Evolutionary conservation across 2,888 invertebrate species (phyloP).

Genomic region (Mantis religiosa): DNA sequence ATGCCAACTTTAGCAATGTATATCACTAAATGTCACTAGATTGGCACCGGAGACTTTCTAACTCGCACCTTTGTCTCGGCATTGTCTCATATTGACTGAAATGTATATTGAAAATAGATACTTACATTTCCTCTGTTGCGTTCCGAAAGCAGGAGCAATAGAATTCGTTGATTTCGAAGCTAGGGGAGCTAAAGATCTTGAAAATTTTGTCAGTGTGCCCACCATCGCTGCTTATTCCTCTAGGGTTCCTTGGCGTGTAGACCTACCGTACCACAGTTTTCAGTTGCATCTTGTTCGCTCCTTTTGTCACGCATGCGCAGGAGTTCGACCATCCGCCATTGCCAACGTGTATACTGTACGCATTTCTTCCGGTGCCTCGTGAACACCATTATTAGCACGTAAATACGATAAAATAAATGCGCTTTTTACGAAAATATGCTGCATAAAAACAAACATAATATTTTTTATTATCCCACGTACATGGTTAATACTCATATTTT

Average conservation of each 20-base stretch:
- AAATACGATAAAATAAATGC: background rate
- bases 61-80: background rate
- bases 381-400: background rate
- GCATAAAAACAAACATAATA: too few relatives aligned
- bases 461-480: too few relatives aligned
- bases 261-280: background rate
- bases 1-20: background rate
- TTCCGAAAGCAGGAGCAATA: conserved; percentile 23
- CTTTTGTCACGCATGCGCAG: background rate
- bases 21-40: background rate
- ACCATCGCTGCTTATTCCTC: conserved; percentile 37
- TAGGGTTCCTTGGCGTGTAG: background rate
- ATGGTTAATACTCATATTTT: background rate
- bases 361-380: background rate
- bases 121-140: conserved; percentile 39
- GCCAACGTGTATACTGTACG: background rate
- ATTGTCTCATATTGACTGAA: background rate
- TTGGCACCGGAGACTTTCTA: background rate
- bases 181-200: conserved; percentile 39
- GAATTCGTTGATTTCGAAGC: conserved; percentile 34
- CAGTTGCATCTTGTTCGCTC: background rate
- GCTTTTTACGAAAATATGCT: background rate
- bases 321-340: background rate
- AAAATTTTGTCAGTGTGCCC: conserved; percentile 44
- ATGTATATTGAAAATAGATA: background rate